phyloP scores from a whole-genome alignment of 2,797 vertebrate genomes.

The Diglossa cyanea region DNA sequence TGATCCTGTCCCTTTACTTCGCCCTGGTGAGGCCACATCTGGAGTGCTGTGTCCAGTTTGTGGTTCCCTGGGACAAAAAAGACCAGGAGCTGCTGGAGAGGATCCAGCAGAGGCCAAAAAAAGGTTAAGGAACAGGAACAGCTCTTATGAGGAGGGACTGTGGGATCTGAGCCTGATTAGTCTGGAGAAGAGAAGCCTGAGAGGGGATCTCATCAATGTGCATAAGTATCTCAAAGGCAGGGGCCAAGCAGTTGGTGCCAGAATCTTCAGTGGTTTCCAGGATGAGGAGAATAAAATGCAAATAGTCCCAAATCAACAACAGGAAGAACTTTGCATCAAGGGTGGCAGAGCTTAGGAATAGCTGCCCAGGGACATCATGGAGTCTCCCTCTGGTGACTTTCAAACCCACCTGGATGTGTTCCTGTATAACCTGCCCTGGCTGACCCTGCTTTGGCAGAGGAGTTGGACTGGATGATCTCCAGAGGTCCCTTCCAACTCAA shows the following conservation, averaged over 20 bases:
- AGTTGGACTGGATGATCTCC: background rate
- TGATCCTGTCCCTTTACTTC: background rate
- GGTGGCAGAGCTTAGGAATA: background rate
- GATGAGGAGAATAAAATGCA: background rate
- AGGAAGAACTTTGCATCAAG: background rate
- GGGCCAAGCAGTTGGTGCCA: background rate
- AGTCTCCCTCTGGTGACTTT: background rate
- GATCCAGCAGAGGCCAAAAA: background rate
- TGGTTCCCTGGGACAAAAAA: background rate
- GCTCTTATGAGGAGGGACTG: background rate
- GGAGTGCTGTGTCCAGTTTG: background rate
- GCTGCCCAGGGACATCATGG: background rate
- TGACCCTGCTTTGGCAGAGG: background rate
- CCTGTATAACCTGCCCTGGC: background rate
- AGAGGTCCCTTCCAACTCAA: background rate
- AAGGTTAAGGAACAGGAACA: background rate
- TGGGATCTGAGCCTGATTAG: background rate
- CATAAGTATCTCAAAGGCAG: too few relatives aligned
- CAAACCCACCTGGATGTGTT: background rate
- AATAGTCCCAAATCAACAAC: background rate
- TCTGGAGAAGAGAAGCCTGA: background rate
- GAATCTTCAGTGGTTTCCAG: background rate
- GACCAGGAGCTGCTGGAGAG: background rate
- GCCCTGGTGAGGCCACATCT: background rate
- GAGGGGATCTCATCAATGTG: background rate